These are phyloP conservation scores for Toxotes chatareus DNA, from an alignment of 2,113 vertebrate genomes.

Conservation along the genomic window DNA sequence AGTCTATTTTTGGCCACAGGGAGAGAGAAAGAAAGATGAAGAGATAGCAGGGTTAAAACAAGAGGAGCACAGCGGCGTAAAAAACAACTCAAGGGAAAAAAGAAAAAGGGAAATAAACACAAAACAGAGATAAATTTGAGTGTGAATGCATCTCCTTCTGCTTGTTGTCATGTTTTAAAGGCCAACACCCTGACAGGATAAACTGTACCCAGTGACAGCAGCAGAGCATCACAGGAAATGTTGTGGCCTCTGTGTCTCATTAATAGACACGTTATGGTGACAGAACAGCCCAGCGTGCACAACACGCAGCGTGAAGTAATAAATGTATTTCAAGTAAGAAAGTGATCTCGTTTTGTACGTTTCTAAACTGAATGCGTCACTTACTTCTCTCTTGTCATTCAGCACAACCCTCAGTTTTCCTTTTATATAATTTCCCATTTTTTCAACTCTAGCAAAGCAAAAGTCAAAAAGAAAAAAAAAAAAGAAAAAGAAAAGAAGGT, in stretches of 20 bases:
- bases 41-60: constrained; percentile 14
- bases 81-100: constrained; percentile 1
- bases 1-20: constrained; percentile 68
- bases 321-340: too few relatives aligned
- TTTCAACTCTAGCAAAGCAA: neutral
- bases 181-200: neutral
- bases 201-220: constrained; percentile 4
- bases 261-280: constrained; percentile 4
- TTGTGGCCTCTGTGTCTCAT: constrained; percentile 20
- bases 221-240: constrained; percentile 46
- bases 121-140: neutral
- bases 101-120: neutral
- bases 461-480: neutral
- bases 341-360: neutral
- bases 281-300: neutral
- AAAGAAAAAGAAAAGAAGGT: too few relatives aligned
- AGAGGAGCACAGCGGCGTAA: neutral
- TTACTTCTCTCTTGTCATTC: neutral
- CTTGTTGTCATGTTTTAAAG: constrained; percentile 7
- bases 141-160: neutral
- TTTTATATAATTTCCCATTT: too few relatives aligned
- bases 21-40: constrained; percentile 36
- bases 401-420: too few relatives aligned
- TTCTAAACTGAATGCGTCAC: neutral
- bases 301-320: neutral